Conservation (phyloP, 2,888 invertebrate genomes). For the Cephalotes varians region DNA sequence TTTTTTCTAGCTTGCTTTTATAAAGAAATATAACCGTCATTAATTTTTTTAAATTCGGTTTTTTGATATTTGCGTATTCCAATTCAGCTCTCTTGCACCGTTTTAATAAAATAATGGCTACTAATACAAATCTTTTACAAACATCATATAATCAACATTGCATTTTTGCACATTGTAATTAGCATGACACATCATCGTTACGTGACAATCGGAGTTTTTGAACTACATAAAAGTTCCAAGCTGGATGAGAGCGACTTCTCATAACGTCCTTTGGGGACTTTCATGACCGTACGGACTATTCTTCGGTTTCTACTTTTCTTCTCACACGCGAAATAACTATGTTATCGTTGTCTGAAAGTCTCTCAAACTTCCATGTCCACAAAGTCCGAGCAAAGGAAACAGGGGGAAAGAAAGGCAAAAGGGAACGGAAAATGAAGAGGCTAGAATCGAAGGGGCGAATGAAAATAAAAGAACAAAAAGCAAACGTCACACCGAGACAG, state of each 20-base stretch:
- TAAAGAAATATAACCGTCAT: neutral
- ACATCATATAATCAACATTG: neutral
- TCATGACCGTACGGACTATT: constrained; percentile 5
- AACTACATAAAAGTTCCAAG: constrained; percentile 28
- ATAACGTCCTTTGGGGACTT: neutral
- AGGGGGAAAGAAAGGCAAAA: neutral
- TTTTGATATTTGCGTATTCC: neutral
- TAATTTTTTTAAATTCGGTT: neutral
- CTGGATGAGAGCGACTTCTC: neutral
- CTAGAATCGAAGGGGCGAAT: neutral
- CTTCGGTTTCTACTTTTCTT: constrained; percentile 8
- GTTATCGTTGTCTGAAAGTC: constrained; percentile 56
- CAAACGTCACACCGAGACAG: constrained; percentile 53
- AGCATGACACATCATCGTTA: neutral
- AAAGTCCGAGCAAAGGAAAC: constrained; percentile 10
- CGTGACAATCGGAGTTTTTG: neutral
- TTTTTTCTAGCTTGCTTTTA: neutral
- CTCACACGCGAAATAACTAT: constrained; percentile 48
- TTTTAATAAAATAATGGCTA: no score
- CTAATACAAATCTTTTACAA: neutral
- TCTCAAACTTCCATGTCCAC: constrained; percentile 51
- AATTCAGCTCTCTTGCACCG: neutral
- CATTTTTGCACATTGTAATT: neutral
- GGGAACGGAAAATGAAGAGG: constrained; percentile 15
- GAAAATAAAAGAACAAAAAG: constrained; percentile 30